Base-by-base conservation (phyloP, 37 sponge, comb jelly and placozoan species). In the Hexactinellida sp. region DNA sequence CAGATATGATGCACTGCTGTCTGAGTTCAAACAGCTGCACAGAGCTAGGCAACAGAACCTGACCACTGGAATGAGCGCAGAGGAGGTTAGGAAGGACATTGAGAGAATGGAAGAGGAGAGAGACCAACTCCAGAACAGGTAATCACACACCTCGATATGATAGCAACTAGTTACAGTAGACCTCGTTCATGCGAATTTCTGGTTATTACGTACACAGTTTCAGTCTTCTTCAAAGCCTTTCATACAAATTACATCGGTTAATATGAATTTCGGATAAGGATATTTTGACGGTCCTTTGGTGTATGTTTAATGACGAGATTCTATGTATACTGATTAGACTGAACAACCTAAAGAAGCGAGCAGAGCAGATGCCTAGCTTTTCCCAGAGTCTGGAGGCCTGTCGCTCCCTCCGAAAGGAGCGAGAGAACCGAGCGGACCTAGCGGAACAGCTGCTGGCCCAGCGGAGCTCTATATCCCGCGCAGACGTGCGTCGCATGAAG, bases 81-180 rank as follows among this genome's bases (percentile, higher is more conserved):
- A 86, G 30, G 96, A 99, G 24, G 91, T 99, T 0, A 88, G 94
- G 25, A 92, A 87, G 86, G 99, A 99, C 82, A 99, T 99, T 36
- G 83, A 85, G n/a, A 85, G 89, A 54, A 99, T 99, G 99, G 96
- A 99, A 54, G 97, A 99, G 71, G 99, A 99, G 89, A 90, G 91
- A 37, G 92, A 91, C 19, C 96, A 96, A 82, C 54, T 99, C 19
- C 38, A 55, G 36, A 91, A 91, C 37, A 84, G 76, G 76, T 63
- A 25, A 23, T 32, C 5, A 3, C 76, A 25, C 32, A 10, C 30
- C 84, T 87, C 47, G 82, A 63, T 41, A 41, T 13, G 13, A 13
- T 13, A 41, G 5, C 13, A 13, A 41, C 5, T 41, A 41, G 10
- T 41, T 41, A 41, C 47, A 41, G 13, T 41, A 16, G 47, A 41